A percentile compares a stretch with the other conserved stretches of the same genome.
Conservation (phyloP, 2,113 vertebrate genomes). For the Otus sunia region DNA sequence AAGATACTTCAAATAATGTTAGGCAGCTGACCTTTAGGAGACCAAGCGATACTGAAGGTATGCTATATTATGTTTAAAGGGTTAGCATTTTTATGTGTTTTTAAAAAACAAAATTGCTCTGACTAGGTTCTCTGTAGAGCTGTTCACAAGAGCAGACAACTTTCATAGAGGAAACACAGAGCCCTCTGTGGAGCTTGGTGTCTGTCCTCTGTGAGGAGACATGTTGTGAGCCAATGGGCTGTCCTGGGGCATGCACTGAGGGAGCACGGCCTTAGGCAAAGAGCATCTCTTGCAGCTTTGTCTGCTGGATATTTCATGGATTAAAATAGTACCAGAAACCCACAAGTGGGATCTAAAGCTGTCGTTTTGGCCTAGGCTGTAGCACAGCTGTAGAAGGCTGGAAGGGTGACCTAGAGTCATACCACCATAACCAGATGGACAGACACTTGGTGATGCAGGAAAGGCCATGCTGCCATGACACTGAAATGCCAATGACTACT, state of each 20-base stretch:
- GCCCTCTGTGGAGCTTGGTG: neutral
- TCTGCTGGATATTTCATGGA: neutral
- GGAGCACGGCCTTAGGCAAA: neutral
- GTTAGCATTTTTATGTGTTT: neutral
- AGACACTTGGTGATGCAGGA: neutral
- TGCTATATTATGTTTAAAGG: neutral
- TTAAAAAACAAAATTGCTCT: neutral
- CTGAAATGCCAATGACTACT: neutral
- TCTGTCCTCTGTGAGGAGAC: neutral
- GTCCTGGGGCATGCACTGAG: neutral
- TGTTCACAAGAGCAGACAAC: neutral
- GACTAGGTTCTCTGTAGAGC: neutral
- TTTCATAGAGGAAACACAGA: fast-evolving
- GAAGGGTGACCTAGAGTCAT: neutral
- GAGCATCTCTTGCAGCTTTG: neutral
- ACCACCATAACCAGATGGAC: neutral
- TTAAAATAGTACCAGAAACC: neutral
- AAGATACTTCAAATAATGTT: neutral
- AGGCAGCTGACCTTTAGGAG: neutral
- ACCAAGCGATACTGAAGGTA: neutral
- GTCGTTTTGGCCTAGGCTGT: neutral
- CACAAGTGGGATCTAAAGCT: neutral
- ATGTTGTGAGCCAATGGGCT: neutral
- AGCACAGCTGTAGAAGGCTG: neutral
- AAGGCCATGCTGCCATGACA: fast-evolving